A percentile compares a stretch with the other conserved stretches of the same genome.
phyloP scores from a whole-genome alignment of 2,113 vertebrate species.

The Petroica traversi region DNA sequence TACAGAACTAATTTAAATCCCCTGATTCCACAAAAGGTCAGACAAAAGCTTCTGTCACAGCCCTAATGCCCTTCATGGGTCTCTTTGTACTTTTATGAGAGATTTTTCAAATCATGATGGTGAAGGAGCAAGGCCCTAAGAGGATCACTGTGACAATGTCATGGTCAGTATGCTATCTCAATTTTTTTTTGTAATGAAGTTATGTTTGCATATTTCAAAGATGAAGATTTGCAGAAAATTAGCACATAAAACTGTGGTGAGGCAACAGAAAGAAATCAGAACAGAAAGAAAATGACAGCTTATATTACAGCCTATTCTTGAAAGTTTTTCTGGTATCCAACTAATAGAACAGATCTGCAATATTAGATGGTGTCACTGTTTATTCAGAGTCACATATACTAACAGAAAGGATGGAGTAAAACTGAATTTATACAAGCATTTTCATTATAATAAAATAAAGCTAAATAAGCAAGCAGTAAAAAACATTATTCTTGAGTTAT shows the following conservation, averaged over 20 bases:
- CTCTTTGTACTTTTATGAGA: not conserved
- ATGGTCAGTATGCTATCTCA: not conserved
- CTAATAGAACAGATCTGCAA: not conserved
- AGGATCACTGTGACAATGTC: not conserved
- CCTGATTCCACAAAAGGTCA: not conserved
- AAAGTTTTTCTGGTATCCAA: not conserved
- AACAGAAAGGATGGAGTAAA: not conserved
- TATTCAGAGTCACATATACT: not conserved
- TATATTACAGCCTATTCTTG: not conserved
- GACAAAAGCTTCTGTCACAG: not conserved
- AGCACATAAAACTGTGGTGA: not conserved
- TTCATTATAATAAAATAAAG: not conserved
- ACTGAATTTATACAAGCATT: not conserved
- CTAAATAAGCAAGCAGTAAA: not conserved
- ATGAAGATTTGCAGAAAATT: not conserved
- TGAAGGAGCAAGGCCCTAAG: not conserved
- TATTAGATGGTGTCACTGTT: not conserved
- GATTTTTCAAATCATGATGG: not conserved
- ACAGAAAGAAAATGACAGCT: not conserved
- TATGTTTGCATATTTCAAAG: not conserved
- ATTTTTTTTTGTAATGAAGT: not conserved
- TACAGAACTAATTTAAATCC: conserved; percentile 22
- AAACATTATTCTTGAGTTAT: not conserved
- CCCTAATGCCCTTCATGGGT: not conserved
- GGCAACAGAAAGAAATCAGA: not conserved